Evolutionary conservation across 2,113 vertebrate species (phyloP).

Genomic region (Pygoscelis antarcticus): DNA sequence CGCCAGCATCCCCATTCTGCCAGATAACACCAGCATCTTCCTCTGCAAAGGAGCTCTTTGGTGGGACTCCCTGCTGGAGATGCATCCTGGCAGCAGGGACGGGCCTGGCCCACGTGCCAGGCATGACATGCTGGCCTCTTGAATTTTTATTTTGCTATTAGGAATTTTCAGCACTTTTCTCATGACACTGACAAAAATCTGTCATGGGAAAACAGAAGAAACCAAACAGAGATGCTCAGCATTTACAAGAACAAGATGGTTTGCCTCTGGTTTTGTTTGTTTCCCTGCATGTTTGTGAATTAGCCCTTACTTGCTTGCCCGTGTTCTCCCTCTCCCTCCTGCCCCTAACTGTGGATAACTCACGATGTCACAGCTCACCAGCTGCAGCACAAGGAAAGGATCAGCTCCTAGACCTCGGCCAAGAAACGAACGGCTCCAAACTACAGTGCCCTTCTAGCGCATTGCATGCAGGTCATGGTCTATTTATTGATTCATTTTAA

Average conservation of each 20-base stretch:
- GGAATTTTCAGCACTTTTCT: not conserved
- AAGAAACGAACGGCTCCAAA: not conserved
- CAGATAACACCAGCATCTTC: not conserved
- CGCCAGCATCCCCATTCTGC: rapidly evolving
- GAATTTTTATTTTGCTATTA: not conserved
- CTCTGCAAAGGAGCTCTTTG: not conserved
- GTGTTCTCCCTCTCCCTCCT: not conserved
- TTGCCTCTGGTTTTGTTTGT: not conserved
- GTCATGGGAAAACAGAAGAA: not conserved
- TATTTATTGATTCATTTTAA: not conserved
- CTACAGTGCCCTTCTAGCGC: not conserved
- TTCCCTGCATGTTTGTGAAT: not conserved
- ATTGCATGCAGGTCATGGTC: not conserved
- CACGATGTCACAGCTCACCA: not conserved
- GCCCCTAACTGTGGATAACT: not conserved
- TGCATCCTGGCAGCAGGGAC: not conserved
- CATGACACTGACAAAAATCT: not conserved
- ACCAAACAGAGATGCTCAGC: not conserved
- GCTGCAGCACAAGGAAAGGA: not conserved
- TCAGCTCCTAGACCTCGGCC: not conserved
- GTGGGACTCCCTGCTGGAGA: not conserved
- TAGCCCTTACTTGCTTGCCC: not conserved
- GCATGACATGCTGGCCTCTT: not conserved
- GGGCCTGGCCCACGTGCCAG: not conserved
- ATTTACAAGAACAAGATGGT: not conserved